Evolutionary conservation across 2,888 invertebrate species (phyloP).

Genomic region (Pediacus dermestoides): DNA sequence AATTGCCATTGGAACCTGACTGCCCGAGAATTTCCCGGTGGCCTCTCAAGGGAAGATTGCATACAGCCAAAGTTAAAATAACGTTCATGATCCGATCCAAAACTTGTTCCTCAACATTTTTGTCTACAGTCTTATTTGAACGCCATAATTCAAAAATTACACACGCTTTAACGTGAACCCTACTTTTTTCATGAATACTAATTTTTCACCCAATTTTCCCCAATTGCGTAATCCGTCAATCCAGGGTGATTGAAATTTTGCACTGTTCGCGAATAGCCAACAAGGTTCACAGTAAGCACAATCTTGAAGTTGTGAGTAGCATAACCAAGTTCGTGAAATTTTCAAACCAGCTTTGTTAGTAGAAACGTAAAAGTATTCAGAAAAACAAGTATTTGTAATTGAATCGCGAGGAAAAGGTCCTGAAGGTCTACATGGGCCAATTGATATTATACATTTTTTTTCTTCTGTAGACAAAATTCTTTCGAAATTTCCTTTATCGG

Average conservation of each 20-base stretch:
- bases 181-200: not conserved
- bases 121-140: not conserved
- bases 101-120: not conserved
- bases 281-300: not conserved
- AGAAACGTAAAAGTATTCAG: not conserved
- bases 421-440: not conserved
- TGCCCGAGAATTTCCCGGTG: not conserved
- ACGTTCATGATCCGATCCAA: not conserved
- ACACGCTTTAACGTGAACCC: not conserved
- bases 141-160: not conserved
- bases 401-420: not conserved
- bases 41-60: not conserved
- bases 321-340: not conserved
- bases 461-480: not conserved
- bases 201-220: too few relatives aligned
- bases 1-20: slow-evolving; percentile 9
- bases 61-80: not conserved
- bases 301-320: not conserved
- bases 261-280: not conserved
- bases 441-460: not conserved
- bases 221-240: too few relatives aligned
- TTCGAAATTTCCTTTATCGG: not conserved
- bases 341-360: not conserved
- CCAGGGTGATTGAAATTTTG: too few relatives aligned
- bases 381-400: not conserved